A percentile compares a stretch with the other conserved stretches of the same genome.
Conservation (phyloP, 2,797 vertebrate species). For the Ambastaia sidthimunki region DNA sequence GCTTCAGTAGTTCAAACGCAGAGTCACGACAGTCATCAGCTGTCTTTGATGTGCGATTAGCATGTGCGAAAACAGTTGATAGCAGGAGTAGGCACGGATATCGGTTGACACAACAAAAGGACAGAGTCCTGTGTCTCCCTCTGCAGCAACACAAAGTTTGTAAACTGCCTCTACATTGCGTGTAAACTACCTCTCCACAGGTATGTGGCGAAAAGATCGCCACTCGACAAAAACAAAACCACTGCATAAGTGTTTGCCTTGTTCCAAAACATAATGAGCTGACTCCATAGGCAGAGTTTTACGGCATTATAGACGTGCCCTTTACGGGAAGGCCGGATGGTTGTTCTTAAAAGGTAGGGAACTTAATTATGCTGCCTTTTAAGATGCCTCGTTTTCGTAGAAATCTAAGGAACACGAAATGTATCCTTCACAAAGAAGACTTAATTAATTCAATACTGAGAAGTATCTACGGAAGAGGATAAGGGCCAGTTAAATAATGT, state of each 20-base stretch:
- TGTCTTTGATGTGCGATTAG: conserved; percentile 45
- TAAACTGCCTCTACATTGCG: too few relatives aligned
- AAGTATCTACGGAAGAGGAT: background rate
- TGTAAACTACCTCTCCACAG: background rate
- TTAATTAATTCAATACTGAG: conserved; percentile 1
- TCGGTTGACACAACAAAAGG: conserved; percentile 2
- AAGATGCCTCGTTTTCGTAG: background rate
- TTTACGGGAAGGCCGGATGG: background rate
- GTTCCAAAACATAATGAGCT: background rate
- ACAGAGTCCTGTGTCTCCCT: background rate
- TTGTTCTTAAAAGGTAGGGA: conserved; percentile 11
- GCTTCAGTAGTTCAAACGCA: conserved; percentile 53
- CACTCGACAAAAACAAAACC: background rate
- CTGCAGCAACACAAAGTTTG: background rate
- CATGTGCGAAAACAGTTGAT: conserved; percentile 35
- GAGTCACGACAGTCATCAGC: conserved; percentile 35
- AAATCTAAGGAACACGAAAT: background rate
- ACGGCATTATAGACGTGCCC: background rate
- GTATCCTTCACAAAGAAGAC: background rate
- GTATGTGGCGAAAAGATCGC: background rate
- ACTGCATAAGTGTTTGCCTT: background rate
- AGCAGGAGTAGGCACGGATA: conserved; percentile 5
- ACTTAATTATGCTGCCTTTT: conserved; percentile 14
- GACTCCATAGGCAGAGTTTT: background rate
- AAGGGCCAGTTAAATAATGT: background rate